phyloP scores from a whole-genome alignment of 2,113 vertebrate species.

The Seriola dumerili region DNA sequence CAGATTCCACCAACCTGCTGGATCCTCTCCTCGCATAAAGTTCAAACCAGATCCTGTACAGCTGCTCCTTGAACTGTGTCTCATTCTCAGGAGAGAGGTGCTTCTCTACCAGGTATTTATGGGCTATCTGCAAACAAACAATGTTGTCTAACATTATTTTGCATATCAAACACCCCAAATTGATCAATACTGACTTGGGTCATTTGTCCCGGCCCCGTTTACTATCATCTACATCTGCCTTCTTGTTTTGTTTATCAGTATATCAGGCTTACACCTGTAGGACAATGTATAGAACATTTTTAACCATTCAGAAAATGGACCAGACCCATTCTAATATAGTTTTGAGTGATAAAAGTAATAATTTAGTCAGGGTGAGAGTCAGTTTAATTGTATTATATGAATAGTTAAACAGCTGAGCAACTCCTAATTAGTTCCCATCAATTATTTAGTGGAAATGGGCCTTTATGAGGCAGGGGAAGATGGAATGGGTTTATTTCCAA shows the following conservation, averaged over 20 bases:
- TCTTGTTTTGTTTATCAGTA: neutral
- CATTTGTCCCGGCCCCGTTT: too few relatives aligned
- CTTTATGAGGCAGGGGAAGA: neutral
- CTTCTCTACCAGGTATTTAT: slow-evolving; percentile 85
- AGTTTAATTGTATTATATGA: neutral
- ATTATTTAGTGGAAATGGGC: neutral
- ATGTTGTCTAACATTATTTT: neutral
- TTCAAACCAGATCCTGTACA: slow-evolving; percentile 88
- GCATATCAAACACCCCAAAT: neutral
- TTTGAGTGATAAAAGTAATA: neutral
- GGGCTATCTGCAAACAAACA: slow-evolving; percentile 79
- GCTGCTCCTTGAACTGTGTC: slow-evolving; percentile 83
- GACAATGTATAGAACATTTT: neutral
- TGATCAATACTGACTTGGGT: neutral
- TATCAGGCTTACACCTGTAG: neutral
- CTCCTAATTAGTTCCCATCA: neutral
- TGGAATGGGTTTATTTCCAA: neutral
- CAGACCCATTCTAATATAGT: too few relatives aligned
- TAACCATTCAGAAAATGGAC: neutral
- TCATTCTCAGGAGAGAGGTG: slow-evolving; percentile 78
- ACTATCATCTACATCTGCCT: too few relatives aligned
- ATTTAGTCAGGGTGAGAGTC: neutral
- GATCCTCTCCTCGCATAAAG: slow-evolving; percentile 86
- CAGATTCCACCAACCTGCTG: slow-evolving; percentile 80
- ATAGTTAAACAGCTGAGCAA: neutral